A percentile compares a stretch with the other conserved stretches of the same genome.
Evolutionary conservation across 2,888 invertebrate species (phyloP).

Genomic region (Bibio marci): DNA sequence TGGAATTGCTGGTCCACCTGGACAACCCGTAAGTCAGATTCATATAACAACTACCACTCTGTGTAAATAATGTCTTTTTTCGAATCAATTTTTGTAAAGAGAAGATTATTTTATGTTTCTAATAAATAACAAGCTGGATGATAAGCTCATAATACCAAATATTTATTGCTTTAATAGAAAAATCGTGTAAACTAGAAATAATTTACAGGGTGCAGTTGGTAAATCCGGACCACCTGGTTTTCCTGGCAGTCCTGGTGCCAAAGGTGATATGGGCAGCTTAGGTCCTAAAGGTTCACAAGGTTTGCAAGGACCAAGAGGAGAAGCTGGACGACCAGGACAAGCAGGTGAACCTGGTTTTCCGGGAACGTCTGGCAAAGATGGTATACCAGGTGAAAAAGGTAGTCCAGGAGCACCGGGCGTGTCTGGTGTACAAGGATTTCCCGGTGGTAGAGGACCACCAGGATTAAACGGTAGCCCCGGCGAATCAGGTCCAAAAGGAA

Average conservation of each 20-base stretch:
- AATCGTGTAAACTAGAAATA: no score
- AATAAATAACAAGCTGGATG: no score
- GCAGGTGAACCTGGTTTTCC: constrained; percentile 59
- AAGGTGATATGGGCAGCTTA: constrained; percentile 57
- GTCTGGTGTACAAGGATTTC: constrained; percentile 64
- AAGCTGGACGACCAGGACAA: constrained; percentile 60
- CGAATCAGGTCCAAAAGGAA: constrained; percentile 56
- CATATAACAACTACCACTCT: no score
- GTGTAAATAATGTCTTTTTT: no score
- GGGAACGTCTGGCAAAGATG: constrained; percentile 65
- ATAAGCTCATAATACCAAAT: no score
- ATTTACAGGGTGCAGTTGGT: constrained; percentile 51
- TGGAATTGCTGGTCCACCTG: constrained; percentile 62
- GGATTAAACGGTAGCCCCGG: constrained; percentile 60
- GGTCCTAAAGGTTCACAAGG: constrained; percentile 73
- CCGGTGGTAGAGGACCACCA: constrained; percentile 61
- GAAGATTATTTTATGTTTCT: constrained; percentile 3
- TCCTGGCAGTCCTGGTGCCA: constrained; percentile 58
- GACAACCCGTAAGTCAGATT: constrained; percentile 39
- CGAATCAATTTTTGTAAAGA: no score
- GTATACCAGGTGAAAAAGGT: constrained; percentile 66
- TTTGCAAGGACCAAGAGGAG: constrained; percentile 63
- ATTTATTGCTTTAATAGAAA: no score
- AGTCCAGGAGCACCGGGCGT: constrained; percentile 52
- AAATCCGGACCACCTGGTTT: constrained; percentile 75